phyloP scores from a whole-genome alignment of 2,797 vertebrate genomes.

The Kryptolebias ocellatus region DNA sequence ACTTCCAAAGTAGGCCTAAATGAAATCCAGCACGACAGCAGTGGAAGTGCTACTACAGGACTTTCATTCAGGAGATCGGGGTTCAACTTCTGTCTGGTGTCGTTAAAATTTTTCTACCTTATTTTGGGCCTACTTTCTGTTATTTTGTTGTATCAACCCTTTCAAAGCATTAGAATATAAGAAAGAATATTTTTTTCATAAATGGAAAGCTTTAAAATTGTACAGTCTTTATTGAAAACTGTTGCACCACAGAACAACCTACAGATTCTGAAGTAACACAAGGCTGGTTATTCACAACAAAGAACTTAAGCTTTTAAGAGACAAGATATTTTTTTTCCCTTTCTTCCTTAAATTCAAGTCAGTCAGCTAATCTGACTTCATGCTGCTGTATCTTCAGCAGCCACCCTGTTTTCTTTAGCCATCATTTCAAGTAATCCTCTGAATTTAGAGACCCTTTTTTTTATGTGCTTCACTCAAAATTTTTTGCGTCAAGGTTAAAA shows the following conservation, averaged over 20 bases:
- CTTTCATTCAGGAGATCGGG: too few species aligned
- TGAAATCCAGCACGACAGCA: too few species aligned
- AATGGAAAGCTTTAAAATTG: too few species aligned
- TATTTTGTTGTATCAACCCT: too few species aligned
- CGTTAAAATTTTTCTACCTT: too few species aligned
- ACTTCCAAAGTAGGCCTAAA: too few species aligned
- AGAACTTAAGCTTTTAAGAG: slow-evolving; percentile 1
- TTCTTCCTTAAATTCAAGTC: slow-evolving; percentile 7
- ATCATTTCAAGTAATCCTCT: slow-evolving; percentile 26
- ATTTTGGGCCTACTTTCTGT: too few species aligned
- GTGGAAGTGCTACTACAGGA: too few species aligned
- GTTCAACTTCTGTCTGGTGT: too few species aligned
- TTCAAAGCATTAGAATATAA: too few species aligned
- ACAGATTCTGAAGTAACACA: neutral
- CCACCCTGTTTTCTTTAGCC: slow-evolving; percentile 15
- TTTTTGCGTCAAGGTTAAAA: slow-evolving; percentile 38
- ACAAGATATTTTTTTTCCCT: neutral
- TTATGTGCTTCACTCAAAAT: slow-evolving; percentile 30
- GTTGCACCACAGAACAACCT: neutral
- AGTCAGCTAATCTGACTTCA: slow-evolving; percentile 2
- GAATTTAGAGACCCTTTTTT: slow-evolving; percentile 24
- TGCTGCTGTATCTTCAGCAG: slow-evolving; percentile 15
- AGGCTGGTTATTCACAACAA: neutral
- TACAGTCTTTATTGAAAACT: too few species aligned
- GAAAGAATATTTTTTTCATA: too few species aligned